Evolutionary conservation across 2,113 vertebrate species (phyloP), one percentile per base, ranked within the genome.

Genomic region (Suncus etruscus): DNA sequence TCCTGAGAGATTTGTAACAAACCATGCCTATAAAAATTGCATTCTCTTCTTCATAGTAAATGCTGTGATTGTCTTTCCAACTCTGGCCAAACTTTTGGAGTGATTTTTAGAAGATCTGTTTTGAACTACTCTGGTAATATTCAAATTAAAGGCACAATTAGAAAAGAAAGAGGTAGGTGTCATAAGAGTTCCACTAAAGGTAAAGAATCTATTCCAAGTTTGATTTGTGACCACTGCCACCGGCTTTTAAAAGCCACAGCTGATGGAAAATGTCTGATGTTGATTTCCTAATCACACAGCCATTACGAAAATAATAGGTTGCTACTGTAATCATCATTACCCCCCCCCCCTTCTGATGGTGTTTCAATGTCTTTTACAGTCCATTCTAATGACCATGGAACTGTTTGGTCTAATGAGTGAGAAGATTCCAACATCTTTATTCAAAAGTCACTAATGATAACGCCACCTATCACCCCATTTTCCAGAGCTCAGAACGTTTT

Each of bases 221-320:
- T 94, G 80, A 93, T 90, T 92, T 88, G 89, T 95, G 87, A 86
- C 79, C 31, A 94, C 12, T 83, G 84, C 80, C 54, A 78, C 65
- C 61, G 68, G 88, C 79, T 96, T 97, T 85, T 93, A 91, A 94
- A 73, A 95, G 74, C 69, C 83, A 93, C 32, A 31, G 70, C 32
- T 86, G 90, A 95, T 91, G 90, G 54, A 27, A 51, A 54, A 18
- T 81, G 93, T 91, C 66, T 94, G 79, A 95, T 87, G 95, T 83
- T 91, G 95, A 96, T 90, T 94, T 96, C 73, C 93, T 96, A 97
- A 97, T 96, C 90, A 95, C 92, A 87, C 31, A 4, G n/a, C 76
- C 95, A 95, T 97, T 95, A 96, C 92, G 88, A 87, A 93, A 96
- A 96, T 97, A 95, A 97, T 96, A 93, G 93, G 80, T 93, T 94